A percentile compares a stretch with the other conserved stretches of the same genome.
Evolutionary conservation across 2,888 invertebrate species (phyloP).

Genomic region (Cataglyphis albicans): DNA sequence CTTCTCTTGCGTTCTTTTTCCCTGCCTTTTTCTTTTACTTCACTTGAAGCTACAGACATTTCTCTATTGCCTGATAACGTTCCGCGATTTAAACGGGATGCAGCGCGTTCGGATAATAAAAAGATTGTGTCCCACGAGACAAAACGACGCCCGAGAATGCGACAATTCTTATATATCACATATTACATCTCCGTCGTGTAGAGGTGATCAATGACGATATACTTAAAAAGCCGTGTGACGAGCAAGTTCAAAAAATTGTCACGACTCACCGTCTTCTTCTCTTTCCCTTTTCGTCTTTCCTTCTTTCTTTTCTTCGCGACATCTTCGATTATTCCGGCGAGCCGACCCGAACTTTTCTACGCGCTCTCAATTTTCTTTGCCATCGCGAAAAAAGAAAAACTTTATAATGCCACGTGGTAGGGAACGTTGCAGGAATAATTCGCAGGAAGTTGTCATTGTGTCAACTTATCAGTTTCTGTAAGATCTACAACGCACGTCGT

Average conservation of each 20-base stretch:
- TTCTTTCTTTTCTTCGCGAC: slow-evolving; percentile 18
- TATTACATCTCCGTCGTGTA: background rate
- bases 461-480: slow-evolving; percentile 61
- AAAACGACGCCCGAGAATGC: background rate
- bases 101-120: slow-evolving; percentile 24
- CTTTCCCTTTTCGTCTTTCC: background rate
- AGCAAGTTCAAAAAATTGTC: slow-evolving; percentile 60
- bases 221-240: background rate
- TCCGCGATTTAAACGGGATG: slow-evolving; percentile 1
- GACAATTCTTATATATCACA: background rate
- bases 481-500: background rate
- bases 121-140: background rate
- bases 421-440: slow-evolving; percentile 65
- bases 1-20: background rate
- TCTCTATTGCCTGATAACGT: slow-evolving; percentile 33
- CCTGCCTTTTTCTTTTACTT: background rate
- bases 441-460: slow-evolving; percentile 63
- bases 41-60: background rate
- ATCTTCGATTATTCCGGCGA: slow-evolving; percentile 62
- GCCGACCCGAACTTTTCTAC: slow-evolving; percentile 49
- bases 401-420: slow-evolving; percentile 62
- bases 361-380: slow-evolving; percentile 62
- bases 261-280: slow-evolving; percentile 16
- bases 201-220: background rate
- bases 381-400: slow-evolving; percentile 60